A percentile compares a stretch with the other conserved stretches of the same genome.
Evolutionary conservation across 2,797 vertebrate genomes (phyloP).

Genomic region (Atherinosoma microstoma): DNA sequence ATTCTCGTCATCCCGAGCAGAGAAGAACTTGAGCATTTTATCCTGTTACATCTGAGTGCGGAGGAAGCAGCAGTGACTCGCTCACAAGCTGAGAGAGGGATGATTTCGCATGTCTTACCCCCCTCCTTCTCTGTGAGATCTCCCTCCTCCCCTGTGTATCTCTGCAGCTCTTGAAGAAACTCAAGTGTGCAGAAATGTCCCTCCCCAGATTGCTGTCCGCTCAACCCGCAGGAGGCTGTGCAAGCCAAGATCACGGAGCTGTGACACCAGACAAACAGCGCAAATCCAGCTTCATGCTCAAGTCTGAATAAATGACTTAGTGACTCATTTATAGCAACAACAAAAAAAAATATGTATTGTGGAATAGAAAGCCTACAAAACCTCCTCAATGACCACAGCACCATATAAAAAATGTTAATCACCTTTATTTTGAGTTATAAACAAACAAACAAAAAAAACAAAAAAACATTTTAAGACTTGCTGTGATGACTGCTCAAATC

Average conservation of each 20-base stretch:
- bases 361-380: background rate
- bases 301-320: background rate
- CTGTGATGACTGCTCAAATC: constrained; percentile 82
- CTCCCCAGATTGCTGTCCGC: constrained; percentile 47
- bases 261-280: constrained; percentile 26
- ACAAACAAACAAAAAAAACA: constrained; percentile 53
- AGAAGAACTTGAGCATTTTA: constrained; percentile 83
- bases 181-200: constrained; percentile 74
- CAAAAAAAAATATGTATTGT: background rate
- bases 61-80: constrained; percentile 51
- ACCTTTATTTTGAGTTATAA: constrained; percentile 82
- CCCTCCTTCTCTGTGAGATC: constrained; percentile 46
- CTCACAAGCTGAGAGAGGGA: constrained; percentile 57
- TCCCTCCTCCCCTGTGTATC: constrained; percentile 51
- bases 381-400: constrained; percentile 67
- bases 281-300: constrained; percentile 10
- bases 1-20: constrained; percentile 80
- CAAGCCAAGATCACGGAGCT: constrained; percentile 46
- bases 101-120: constrained; percentile 49
- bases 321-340: background rate
- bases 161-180: constrained; percentile 80
- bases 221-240: constrained; percentile 43
- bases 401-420: constrained; percentile 77
- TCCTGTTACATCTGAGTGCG: constrained; percentile 54
- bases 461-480: constrained; percentile 84